A percentile compares a stretch with the other conserved stretches of the same genome.
These are phyloP conservation scores for Mycalesis mineus DNA, from an alignment of 2,888 invertebrate genomes.

Conservation along the genomic window DNA sequence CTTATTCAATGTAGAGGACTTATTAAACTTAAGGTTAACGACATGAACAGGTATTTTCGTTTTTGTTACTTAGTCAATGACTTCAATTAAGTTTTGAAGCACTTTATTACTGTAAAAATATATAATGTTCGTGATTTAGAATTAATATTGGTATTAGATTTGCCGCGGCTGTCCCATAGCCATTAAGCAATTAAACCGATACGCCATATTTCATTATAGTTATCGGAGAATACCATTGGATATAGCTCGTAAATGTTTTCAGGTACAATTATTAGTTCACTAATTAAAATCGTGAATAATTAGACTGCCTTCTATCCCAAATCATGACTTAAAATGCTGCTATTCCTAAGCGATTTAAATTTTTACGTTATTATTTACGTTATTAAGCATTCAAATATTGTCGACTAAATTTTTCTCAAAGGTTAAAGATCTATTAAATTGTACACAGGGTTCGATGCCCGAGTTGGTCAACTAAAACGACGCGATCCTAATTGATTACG, in stretches of 20 bases:
- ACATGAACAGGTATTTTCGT: neutral
- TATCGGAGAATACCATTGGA: neutral
- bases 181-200: slow-evolving; percentile 12
- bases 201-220: slow-evolving; percentile 8
- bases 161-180: slow-evolving; percentile 13
- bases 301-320: too few species aligned
- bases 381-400: too few species aligned
- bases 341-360: neutral
- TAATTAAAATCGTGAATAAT: neutral
- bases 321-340: too few species aligned
- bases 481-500: slow-evolving; percentile 59
- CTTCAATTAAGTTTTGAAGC: too few species aligned
- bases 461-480: slow-evolving; percentile 48
- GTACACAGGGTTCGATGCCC: slow-evolving; percentile 54
- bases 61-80: neutral
- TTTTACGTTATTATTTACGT: neutral
- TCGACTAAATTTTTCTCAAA: too few species aligned
- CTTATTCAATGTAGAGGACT: neutral
- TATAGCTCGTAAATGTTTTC: neutral
- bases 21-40: neutral
- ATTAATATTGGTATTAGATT: slow-evolving; percentile 14
- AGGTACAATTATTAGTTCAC: neutral
- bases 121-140: neutral
- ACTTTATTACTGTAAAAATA: neutral
- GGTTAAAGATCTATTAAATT: slow-evolving; percentile 25